Conservation (phyloP, 35 echinoderm and acorn worm species). For the Strongylocentrotus purpuratus region DNA sequence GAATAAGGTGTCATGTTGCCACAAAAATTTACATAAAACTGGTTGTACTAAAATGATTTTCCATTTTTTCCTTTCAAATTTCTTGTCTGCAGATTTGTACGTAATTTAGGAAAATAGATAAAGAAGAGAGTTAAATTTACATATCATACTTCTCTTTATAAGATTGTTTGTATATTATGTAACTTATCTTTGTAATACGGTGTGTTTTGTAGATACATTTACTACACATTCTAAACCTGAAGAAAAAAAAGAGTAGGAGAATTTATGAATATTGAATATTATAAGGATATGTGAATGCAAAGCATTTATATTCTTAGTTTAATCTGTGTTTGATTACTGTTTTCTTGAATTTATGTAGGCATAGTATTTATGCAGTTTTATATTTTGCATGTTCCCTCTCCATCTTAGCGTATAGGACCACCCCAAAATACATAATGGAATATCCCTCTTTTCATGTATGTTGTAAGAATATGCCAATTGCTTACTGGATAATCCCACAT, state of each 20-base stretch:
- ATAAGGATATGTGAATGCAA: not conserved
- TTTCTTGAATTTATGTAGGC: not conserved
- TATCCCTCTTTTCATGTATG: not conserved
- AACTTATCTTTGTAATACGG: not conserved
- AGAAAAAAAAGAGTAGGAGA: not conserved
- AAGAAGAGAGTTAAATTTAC: not conserved
- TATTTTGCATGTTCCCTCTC: not conserved
- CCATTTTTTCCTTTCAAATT: not conserved
- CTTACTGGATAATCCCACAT: not conserved
- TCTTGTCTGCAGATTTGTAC: not conserved
- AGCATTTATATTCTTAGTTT: not conserved
- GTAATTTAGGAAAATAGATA: not conserved
- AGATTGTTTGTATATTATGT: conserved; percentile 14
- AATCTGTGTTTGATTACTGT: not conserved
- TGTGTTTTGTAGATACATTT: not conserved
- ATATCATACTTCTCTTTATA: not conserved
- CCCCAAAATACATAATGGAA: not conserved
- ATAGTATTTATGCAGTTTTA: conserved; percentile 9
- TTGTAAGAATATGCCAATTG: not conserved
- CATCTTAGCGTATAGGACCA: not conserved
- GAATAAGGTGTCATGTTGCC: not conserved
- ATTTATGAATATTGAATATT: not conserved
- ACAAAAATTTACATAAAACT: not conserved
- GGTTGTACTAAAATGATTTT: not conserved
- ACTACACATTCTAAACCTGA: not conserved